These are phyloP conservation scores for Pipistrellus nathusii DNA, from an alignment of 2,797 vertebrate species.

Conservation along the genomic window DNA sequence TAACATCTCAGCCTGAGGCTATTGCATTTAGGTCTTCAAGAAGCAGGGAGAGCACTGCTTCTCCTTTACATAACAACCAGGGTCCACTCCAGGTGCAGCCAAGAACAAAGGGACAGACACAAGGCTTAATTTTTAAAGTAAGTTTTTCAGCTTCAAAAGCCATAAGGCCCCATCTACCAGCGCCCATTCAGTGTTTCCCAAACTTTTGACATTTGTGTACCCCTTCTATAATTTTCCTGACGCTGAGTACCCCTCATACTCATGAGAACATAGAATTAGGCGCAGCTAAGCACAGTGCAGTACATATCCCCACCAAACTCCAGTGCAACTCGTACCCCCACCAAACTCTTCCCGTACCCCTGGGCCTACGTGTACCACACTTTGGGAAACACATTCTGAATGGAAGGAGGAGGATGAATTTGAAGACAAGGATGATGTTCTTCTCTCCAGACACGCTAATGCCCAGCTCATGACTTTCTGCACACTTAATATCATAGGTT, in stretches of 20 bases:
- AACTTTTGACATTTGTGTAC: too few species aligned
- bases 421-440: background rate
- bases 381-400: too few species aligned
- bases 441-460: background rate
- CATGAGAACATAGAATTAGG: too few species aligned
- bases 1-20: constrained; percentile 20
- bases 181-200: background rate
- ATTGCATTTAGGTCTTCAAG: constrained; percentile 10
- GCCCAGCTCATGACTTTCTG: background rate
- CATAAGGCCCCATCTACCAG: constrained; percentile 18
- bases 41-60: background rate
- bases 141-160: constrained; percentile 59
- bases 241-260: too few species aligned
- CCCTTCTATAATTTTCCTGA: too few species aligned
- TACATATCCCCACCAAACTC: too few species aligned
- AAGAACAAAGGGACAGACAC: constrained; percentile 74
- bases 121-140: constrained; percentile 58
- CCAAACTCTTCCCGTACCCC: too few species aligned
- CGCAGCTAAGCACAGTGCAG: too few species aligned
- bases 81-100: constrained; percentile 43
- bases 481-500: background rate
- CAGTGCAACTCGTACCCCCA: too few species aligned
- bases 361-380: too few species aligned
- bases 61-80: constrained; percentile 76
- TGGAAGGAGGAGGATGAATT: background rate